These are phyloP conservation scores for Cheilosia pagana DNA, from an alignment of 2,888 invertebrate genomes.

Conservation along the genomic window DNA sequence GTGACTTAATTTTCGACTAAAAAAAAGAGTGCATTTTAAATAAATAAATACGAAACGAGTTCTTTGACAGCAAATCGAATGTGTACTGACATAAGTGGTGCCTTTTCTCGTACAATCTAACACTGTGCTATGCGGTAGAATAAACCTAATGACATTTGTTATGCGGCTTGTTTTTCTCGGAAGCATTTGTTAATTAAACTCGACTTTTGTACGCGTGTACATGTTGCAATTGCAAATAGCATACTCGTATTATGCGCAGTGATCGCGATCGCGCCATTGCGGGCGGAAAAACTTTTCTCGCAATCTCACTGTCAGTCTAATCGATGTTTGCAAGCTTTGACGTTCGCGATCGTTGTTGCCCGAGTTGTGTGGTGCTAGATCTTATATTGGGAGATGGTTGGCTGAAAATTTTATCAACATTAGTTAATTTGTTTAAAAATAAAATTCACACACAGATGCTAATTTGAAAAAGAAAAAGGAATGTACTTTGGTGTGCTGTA, in stretches of 20 bases:
- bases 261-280: constrained; percentile 7
- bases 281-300: constrained; percentile 33
- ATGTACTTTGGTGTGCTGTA: constrained; percentile 29
- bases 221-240: constrained; percentile 36
- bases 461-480: constrained; percentile 41
- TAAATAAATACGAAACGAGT: background rate
- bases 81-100: background rate
- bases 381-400: constrained; percentile 9
- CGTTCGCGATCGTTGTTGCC: constrained; percentile 26
- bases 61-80: constrained; percentile 5
- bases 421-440: constrained; percentile 74
- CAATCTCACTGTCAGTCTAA: constrained; percentile 35
- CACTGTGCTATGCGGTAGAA: constrained; percentile 20
- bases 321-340: constrained; percentile 50
- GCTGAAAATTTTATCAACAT: constrained; percentile 62
- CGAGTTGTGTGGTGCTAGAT: constrained; percentile 35
- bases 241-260: constrained; percentile 38
- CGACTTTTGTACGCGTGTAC: background rate
- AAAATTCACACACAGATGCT: constrained; percentile 65
- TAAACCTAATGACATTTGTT: constrained; percentile 19
- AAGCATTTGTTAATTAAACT: constrained; percentile 43
- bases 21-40: constrained; percentile 36
- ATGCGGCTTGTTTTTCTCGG: constrained; percentile 7
- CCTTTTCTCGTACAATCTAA: constrained; percentile 26
- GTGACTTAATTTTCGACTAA: constrained; percentile 20